Conservation (phyloP, 2,797 vertebrate species). For the Paguma larvata region DNA sequence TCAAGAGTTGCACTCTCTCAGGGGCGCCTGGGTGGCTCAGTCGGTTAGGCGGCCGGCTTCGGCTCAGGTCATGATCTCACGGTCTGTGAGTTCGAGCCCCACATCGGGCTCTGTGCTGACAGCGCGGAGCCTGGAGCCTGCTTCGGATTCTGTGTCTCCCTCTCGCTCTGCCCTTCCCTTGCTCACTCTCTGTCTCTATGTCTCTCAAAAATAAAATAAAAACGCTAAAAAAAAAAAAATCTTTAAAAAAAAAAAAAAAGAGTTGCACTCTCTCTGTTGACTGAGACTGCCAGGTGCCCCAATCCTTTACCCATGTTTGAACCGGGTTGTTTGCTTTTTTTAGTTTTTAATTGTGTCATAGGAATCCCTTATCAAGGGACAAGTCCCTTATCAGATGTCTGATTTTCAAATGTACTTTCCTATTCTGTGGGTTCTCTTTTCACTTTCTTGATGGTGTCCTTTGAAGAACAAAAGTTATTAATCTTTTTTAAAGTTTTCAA, state of each 20-base stretch:
- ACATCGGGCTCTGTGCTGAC: too few species aligned
- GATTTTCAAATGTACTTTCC: neutral
- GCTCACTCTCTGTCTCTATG: too few species aligned
- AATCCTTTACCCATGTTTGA: neutral
- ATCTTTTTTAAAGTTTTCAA: neutral
- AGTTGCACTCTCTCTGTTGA: neutral
- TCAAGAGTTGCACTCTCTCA: neutral
- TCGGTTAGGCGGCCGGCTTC: too few species aligned
- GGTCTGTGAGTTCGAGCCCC: too few species aligned
- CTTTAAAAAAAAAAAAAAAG: too few species aligned
- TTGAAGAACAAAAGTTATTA: neutral
- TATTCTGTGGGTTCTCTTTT: neutral
- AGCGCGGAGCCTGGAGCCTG: too few species aligned
- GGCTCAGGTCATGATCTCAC: too few species aligned
- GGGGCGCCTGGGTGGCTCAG: too few species aligned
- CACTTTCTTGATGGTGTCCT: neutral
- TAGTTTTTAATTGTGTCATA: neutral
- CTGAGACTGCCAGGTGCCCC: neutral
- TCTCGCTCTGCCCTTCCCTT: too few species aligned
- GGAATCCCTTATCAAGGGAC: neutral
- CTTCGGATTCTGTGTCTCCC: too few species aligned
- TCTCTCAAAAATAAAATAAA: too few species aligned
- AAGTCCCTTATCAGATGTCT: neutral
- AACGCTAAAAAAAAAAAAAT: too few species aligned
- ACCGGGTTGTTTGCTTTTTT: neutral